phyloP scores from a whole-genome alignment of 2,888 invertebrate species.

The Oxystoma pomonae region DNA sequence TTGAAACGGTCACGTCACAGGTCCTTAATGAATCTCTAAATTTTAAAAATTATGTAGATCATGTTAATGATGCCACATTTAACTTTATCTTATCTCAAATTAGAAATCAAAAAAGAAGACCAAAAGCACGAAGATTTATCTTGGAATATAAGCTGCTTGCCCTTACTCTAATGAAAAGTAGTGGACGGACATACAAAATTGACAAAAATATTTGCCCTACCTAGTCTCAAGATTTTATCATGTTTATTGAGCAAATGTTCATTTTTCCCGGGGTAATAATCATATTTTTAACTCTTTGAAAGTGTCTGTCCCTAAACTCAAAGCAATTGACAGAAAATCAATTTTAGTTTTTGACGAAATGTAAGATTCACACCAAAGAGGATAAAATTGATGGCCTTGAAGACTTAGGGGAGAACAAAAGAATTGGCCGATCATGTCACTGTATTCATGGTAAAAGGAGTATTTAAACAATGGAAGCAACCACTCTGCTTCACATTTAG shows the following conservation, averaged over 20 bases:
- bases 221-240: not conserved
- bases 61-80: not conserved
- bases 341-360: not conserved
- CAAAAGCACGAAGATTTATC: not conserved
- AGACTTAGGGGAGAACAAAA: not conserved
- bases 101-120: not conserved
- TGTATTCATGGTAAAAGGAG: slow-evolving; percentile 27
- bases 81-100: slow-evolving; percentile 1
- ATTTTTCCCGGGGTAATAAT: not conserved
- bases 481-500: no score
- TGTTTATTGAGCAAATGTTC: not conserved
- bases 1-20: no score
- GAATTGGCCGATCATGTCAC: slow-evolving; percentile 26
- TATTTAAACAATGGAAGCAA: slow-evolving; percentile 19
- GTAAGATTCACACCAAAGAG: not conserved
- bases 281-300: not conserved
- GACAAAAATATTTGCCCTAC: slow-evolving; percentile 1
- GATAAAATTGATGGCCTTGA: not conserved
- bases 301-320: not conserved
- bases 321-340: not conserved
- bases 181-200: not conserved
- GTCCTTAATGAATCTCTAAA: no score
- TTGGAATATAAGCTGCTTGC: not conserved
- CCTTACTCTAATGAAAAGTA: not conserved
- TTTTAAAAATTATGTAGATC: no score